These are phyloP conservation scores for Xiphydria camelus DNA, from an alignment of 2,888 invertebrate genomes.

Conservation along the genomic window DNA sequence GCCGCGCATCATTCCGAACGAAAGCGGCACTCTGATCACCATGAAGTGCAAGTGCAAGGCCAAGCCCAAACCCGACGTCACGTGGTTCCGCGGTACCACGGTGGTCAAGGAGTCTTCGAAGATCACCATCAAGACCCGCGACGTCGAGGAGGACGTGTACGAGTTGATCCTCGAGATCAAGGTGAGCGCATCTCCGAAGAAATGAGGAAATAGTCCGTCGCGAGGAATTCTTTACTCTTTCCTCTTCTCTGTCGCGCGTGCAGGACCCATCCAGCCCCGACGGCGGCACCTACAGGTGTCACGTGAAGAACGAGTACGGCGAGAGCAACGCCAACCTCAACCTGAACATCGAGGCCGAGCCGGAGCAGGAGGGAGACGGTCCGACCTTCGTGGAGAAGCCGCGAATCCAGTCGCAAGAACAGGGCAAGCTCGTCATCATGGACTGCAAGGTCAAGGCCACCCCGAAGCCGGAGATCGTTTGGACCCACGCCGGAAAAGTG, in stretches of 20 bases:
- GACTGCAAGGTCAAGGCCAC: slow-evolving; percentile 84
- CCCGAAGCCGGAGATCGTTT: slow-evolving; percentile 79
- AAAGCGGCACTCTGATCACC: slow-evolving; percentile 93
- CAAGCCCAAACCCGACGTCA: slow-evolving; percentile 91
- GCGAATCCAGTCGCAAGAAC: slow-evolving; percentile 80
- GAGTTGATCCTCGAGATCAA: slow-evolving; percentile 83
- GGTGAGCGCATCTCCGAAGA: slow-evolving; percentile 56
- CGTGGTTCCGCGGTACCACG: slow-evolving; percentile 92
- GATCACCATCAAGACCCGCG: slow-evolving; percentile 77
- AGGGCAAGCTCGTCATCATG: slow-evolving; percentile 84
- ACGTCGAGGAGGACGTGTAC: slow-evolving; percentile 82
- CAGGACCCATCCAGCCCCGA: slow-evolving; percentile 83
- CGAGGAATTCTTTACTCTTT: slow-evolving; percentile 1
- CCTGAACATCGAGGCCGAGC: slow-evolving; percentile 94
- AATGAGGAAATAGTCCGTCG: neutral
- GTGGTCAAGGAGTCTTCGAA: slow-evolving; percentile 83
- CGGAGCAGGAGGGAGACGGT: slow-evolving; percentile 90
- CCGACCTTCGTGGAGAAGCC: slow-evolving; percentile 94
- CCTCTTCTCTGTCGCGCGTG: slow-evolving; percentile 36
- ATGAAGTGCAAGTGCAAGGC: slow-evolving; percentile 97
- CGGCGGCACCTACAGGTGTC: slow-evolving; percentile 89
- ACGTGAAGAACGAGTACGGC: slow-evolving; percentile 93
- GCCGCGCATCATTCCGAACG: slow-evolving; percentile 98
- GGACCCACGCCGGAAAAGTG: slow-evolving; percentile 80
- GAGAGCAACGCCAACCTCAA: slow-evolving; percentile 97